Conservation (phyloP, 2,888 invertebrate species). For the Sminthurides aquaticus region DNA sequence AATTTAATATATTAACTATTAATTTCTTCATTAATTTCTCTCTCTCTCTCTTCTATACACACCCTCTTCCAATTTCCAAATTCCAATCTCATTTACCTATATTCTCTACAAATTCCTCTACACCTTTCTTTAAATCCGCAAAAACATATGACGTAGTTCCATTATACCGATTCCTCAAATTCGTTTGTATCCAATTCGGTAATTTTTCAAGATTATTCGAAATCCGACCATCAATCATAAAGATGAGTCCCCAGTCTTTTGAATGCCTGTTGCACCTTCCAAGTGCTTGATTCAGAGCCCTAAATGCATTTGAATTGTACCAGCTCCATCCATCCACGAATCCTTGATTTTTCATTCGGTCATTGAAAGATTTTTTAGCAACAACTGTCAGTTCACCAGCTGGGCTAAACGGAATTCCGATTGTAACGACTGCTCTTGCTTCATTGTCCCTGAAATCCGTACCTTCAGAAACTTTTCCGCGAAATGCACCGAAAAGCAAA, state of each 20-base stretch:
- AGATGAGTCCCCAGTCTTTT: slow-evolving; percentile 35
- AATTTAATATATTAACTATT: too few species aligned
- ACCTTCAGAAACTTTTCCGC: slow-evolving; percentile 40
- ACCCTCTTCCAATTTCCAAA: too few species aligned
- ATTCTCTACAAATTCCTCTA: too few species aligned
- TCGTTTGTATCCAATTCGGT: too few species aligned
- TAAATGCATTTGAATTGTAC: slow-evolving; percentile 34
- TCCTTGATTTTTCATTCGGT: not conserved
- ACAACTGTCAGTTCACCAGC: slow-evolving; percentile 9
- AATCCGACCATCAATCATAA: slow-evolving; percentile 31
- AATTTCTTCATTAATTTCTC: too few species aligned
- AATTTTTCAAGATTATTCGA: too few species aligned
- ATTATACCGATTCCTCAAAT: too few species aligned
- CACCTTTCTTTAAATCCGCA: too few species aligned
- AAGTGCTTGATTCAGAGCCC: slow-evolving; percentile 38
- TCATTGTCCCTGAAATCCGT: slow-evolving; percentile 39
- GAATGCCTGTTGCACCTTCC: slow-evolving; percentile 35
- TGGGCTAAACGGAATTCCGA: slow-evolving; percentile 36
- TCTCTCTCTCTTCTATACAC: too few species aligned
- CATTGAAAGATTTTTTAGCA: slow-evolving; percentile 21
- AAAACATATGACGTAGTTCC: too few species aligned
- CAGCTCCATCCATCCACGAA: slow-evolving; percentile 29
- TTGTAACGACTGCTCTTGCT: slow-evolving; percentile 35
- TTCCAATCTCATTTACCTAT: too few species aligned
- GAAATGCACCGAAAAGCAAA: slow-evolving; percentile 34